Conservation (phyloP, 1,140 invertebrate genomes). For the Ceratina calcarata region DNA sequence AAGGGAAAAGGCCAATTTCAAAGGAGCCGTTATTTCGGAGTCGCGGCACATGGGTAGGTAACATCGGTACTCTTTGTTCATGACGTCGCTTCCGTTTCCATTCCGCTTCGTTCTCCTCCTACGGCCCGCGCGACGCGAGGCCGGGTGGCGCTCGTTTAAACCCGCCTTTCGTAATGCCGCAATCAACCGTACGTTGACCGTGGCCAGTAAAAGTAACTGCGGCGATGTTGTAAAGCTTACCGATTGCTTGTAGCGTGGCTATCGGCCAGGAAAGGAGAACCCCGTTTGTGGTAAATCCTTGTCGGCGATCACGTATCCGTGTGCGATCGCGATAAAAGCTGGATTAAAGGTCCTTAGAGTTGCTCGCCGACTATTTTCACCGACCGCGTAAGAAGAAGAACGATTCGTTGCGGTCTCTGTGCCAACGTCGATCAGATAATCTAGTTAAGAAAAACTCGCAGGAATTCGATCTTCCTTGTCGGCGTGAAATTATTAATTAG, state of each 20-base stretch:
- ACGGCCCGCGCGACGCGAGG: not conserved
- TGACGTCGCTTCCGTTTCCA: slow-evolving; percentile 20
- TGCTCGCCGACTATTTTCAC: not conserved
- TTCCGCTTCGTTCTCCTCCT: slow-evolving; percentile 18
- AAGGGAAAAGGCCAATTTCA: slow-evolving; percentile 53
- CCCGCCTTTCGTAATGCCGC: slow-evolving; percentile 43
- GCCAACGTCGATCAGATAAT: not conserved
- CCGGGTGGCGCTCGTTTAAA: slow-evolving; percentile 43
- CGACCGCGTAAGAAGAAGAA: not conserved
- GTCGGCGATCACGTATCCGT: slow-evolving; percentile 30
- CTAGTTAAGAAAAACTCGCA: not conserved
- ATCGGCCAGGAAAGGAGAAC: not conserved
- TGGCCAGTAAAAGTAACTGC: slow-evolving; percentile 60
- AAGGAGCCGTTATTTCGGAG: slow-evolving; percentile 55
- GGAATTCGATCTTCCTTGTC: slow-evolving; percentile 10
- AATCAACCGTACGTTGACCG: slow-evolving; percentile 61
- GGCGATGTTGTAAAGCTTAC: slow-evolving; percentile 33
- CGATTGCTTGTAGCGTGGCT: slow-evolving; percentile 37
- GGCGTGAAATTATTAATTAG: slow-evolving; percentile 27
- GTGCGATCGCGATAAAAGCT: slow-evolving; percentile 42
- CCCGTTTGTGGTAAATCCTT: slow-evolving; percentile 14
- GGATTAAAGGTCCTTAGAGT: slow-evolving; percentile 36
- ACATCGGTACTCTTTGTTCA: slow-evolving; percentile 13
- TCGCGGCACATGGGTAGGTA: slow-evolving; percentile 16
- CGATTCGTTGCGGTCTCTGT: too few relatives aligned